A percentile compares a stretch with the other conserved stretches of the same genome.
These are phyloP conservation scores for Oscheius sp. DNA, from an alignment of 2,888 invertebrate species.

Conservation along the genomic window DNA sequence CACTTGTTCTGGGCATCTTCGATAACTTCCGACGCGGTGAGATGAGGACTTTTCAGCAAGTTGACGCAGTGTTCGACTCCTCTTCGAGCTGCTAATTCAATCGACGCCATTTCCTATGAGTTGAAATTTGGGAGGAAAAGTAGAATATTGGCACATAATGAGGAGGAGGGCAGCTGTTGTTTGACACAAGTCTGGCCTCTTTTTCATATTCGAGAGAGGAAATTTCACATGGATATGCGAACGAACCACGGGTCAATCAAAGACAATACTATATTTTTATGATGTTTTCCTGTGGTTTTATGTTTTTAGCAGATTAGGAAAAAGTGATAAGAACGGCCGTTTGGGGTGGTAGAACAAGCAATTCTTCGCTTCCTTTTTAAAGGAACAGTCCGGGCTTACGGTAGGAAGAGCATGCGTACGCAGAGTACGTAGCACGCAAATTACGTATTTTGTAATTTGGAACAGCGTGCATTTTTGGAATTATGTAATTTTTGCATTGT, in stretches of 20 bases:
- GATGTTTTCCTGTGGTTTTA: too few relatives aligned
- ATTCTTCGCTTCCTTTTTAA: too few relatives aligned
- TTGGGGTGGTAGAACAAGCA: too few relatives aligned
- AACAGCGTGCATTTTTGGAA: too few relatives aligned
- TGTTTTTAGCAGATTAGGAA: too few relatives aligned
- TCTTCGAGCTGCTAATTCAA: slow-evolving; percentile 20
- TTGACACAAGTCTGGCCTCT: neutral
- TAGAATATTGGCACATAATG: neutral
- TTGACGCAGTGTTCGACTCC: slow-evolving; percentile 9
- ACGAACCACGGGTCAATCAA: neutral
- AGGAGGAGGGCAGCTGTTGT: neutral
- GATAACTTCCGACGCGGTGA: neutral
- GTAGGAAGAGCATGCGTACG: too few relatives aligned
- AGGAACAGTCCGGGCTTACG: too few relatives aligned
- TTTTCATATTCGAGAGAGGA: neutral
- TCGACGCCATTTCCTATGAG: slow-evolving; percentile 1
- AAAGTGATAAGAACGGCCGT: too few relatives aligned
- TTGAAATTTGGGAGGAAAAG: neutral
- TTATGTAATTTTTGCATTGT: too few relatives aligned
- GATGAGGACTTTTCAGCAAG: neutral
- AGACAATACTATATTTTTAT: neutral
- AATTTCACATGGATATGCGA: too few relatives aligned
- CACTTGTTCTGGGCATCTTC: slow-evolving; percentile 11
- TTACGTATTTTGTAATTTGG: too few relatives aligned
- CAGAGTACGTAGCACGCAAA: too few relatives aligned